phyloP scores from a whole-genome alignment of 2,797 vertebrate genomes.

The Pangasius macronema region DNA sequence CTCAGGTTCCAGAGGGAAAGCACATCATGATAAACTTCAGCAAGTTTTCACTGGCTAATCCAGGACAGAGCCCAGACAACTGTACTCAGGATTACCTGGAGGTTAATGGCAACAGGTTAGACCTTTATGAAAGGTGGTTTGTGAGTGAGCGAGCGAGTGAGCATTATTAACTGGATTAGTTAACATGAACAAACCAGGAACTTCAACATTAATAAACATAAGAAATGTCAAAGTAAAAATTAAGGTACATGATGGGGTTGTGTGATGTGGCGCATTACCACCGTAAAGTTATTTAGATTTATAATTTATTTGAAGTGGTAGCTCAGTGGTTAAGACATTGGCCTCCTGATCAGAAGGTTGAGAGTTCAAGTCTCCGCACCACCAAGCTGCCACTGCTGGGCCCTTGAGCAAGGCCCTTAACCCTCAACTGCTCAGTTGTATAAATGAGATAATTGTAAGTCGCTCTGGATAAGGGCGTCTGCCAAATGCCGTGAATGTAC shows the following conservation, averaged over 20 bases:
- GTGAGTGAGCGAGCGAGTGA: not conserved
- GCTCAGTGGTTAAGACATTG: too few species aligned
- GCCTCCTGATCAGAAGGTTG: too few species aligned
- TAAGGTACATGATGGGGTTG: not conserved
- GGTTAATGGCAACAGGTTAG: slow-evolving; percentile 78
- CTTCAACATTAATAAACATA: not conserved
- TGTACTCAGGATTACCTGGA: slow-evolving; percentile 84
- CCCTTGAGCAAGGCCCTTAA: too few species aligned
- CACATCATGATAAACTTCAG: slow-evolving; percentile 85
- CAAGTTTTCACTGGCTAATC: slow-evolving; percentile 73
- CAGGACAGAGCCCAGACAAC: slow-evolving; percentile 61
- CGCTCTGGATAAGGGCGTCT: too few species aligned
- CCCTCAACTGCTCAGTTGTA: too few species aligned
- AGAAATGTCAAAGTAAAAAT: not conserved
- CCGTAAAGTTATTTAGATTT: not conserved
- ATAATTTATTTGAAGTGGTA: too few species aligned
- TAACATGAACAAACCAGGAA: not conserved
- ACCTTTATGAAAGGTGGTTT: not conserved
- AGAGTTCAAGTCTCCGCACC: too few species aligned
- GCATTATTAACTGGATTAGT: not conserved
- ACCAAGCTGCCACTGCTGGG: too few species aligned
- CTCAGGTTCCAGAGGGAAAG: slow-evolving; percentile 76
- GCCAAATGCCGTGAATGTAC: too few species aligned
- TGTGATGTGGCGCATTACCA: not conserved
- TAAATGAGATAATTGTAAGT: too few species aligned